Base-by-base conservation (phyloP, 2,888 invertebrate species). In the Caenorhabditis auriculariae region DNA sequence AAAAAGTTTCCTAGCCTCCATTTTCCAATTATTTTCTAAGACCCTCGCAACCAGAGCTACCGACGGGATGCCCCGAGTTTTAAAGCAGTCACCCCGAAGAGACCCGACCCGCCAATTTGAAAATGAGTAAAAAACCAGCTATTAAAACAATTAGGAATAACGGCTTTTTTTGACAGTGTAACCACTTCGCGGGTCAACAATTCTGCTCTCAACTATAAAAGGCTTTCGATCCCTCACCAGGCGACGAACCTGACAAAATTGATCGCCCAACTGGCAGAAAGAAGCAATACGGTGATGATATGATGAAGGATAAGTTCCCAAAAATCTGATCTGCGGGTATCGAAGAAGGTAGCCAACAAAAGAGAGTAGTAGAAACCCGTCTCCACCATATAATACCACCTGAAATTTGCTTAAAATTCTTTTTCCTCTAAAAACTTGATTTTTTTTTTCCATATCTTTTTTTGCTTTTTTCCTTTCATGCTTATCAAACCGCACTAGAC, bases 331-430 rank as follows among this genome's bases (percentile, higher is more conserved):
- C 84, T 77, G 61, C 82, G 81, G 23, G 82, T 82, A 69, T 85
- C 85, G 43, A 77, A 75, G 26, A 74, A 54, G 19, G 73, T 65
- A 7, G 65, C 66, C 56, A 76, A 50, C 35, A 80, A 75, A 17
- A 84, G 78, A 7, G 84, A 83, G 66, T 81, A 82, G 72, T 85
- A 85, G 77, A 84, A 85, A 15, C 83, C 82, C 28, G 84, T 74
- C 66, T 84, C 84, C 38, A 84, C 69, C 80, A 84, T 82, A 74
- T 85, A 85, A 72, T 85, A 84, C 82, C 82, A 83, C 78, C 82
- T 76, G 42, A 3, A 54, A 60, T 12, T 5, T 27, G 27, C 12
- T 2, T 17, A 37, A 15, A 27, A 41, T 24, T 4, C 15, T 12
- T 28, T n/a, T 37, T 37, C 2, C 15, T 42, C 23, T 28, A 21